A percentile compares a stretch with the other conserved stretches of the same genome.
Conservation (phyloP, 2,797 vertebrate genomes). For the Fringilla coelebs region DNA sequence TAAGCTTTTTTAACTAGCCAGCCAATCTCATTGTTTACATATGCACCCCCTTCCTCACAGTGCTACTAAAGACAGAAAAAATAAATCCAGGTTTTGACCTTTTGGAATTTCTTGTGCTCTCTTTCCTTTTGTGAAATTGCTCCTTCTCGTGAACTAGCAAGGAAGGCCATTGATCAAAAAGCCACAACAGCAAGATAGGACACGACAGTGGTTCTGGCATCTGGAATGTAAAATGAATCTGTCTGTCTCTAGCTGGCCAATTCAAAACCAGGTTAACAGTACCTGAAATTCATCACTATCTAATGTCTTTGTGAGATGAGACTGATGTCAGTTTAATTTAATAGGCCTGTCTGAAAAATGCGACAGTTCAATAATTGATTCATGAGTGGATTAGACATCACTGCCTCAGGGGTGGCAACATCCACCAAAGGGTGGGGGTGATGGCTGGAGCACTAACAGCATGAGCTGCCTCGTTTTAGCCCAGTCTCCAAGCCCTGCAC, state of each 20-base stretch:
- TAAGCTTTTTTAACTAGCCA: background rate
- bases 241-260: conserved; percentile 44
- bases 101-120: background rate
- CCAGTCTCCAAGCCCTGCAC: background rate
- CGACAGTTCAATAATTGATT: conserved; percentile 66
- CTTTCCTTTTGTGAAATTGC: background rate
- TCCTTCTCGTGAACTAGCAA: background rate
- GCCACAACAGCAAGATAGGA: background rate
- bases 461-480: background rate
- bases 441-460: background rate
- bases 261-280: conserved; percentile 63
- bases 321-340: conserved; percentile 68
- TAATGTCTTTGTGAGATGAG: conserved; percentile 66
- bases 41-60: background rate
- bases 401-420: conserved; percentile 43
- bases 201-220: background rate
- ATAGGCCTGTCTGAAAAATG: conserved; percentile 63
- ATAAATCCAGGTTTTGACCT: background rate
- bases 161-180: conserved; percentile 17
- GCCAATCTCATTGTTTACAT: background rate
- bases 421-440: background rate
- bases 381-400: conserved; percentile 52
- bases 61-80: background rate
- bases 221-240: conserved; percentile 52
- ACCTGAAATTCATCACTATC: conserved; percentile 66